Percentiles rank a stretch among this genome's conserved stretches.
These are phyloP conservation scores for Diprion similis DNA, from an alignment of 1,140 invertebrate genomes.

Conservation along the genomic window DNA sequence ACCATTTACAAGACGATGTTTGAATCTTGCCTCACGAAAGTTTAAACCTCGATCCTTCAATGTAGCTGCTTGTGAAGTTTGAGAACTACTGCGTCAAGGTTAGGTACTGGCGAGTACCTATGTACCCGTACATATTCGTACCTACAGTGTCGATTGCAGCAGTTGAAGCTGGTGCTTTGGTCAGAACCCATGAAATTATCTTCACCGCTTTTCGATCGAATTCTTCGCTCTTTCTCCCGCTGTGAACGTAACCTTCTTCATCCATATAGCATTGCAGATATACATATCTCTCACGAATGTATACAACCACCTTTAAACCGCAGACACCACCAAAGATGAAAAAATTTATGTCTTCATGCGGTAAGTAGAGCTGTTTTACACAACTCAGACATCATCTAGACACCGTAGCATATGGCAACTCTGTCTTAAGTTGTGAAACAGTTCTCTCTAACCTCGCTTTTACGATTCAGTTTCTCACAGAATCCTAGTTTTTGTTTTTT, in stretches of 20 bases:
- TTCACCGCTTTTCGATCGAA: background rate
- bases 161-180: background rate
- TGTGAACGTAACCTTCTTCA: background rate
- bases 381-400: too few species aligned
- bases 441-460: too few species aligned
- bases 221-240: background rate
- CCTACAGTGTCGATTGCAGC: constrained; percentile 2
- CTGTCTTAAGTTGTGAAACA: too few species aligned
- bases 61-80: background rate
- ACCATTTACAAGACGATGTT: too few species aligned
- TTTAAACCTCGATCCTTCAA: too few species aligned
- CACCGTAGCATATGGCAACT: too few species aligned
- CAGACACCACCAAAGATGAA: background rate
- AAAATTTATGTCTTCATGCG: background rate
- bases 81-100: constrained; percentile 7
- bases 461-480: too few species aligned
- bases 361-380: background rate
- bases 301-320: background rate
- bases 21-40: too few species aligned
- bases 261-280: too few species aligned
- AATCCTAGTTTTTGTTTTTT: too few species aligned
- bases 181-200: background rate
- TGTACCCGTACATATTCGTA: too few species aligned
- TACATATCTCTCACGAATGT: background rate
- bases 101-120: background rate